Evolutionary conservation across 1,140 invertebrate genomes (phyloP), one percentile per base, ranked within the genome.

Genomic region (Zaprionus africanus): DNA sequence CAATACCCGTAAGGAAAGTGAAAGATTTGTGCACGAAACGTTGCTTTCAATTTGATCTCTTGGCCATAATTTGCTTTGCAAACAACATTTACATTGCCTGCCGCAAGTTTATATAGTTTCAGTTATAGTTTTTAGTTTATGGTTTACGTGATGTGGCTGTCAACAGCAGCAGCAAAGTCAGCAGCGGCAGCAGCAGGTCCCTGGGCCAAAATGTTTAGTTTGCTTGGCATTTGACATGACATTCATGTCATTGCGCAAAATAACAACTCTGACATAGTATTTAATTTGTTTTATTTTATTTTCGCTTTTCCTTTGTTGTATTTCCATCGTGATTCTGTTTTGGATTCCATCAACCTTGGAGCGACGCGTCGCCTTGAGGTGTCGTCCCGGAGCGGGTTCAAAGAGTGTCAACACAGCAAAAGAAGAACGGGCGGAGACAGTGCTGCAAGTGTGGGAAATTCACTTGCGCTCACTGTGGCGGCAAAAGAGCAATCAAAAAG

Each of bases 151-250:
- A 59, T 66, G 66, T 36, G 46, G 5, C 81, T 85, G 82, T 85
- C 82, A 79, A 64, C 75, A 9, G 24, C 75, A 68, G 28, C 28
- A 31, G 28, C 7, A 22, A 22, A 22, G 22, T 22, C 75, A 68
- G 69, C 43, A 28, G 6, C 28, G 7, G 6, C 7, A 65, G 68
- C 75, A 68, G 69, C 46, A 68, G 65, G 60, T 85, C 34, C 64
- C 72, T 61, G 72, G 54, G 56, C 59, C 57, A 62, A 76, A 67
- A 59, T 82, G 64, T 78, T 82, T 70, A 65, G 54, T 43, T 58
- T 41, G 57, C 67, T 75, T 82, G 79, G 67, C 80, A 81, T 81
- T 82, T 81, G 82, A 90, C 87, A 90, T 90, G 85, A 90, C 85
- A 84, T 80, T 73, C 71, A 66, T 82, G 82, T 79, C 82, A 74